phyloP scores from a whole-genome alignment of 2,113 vertebrate species.

The Corythaixoides concolor region DNA sequence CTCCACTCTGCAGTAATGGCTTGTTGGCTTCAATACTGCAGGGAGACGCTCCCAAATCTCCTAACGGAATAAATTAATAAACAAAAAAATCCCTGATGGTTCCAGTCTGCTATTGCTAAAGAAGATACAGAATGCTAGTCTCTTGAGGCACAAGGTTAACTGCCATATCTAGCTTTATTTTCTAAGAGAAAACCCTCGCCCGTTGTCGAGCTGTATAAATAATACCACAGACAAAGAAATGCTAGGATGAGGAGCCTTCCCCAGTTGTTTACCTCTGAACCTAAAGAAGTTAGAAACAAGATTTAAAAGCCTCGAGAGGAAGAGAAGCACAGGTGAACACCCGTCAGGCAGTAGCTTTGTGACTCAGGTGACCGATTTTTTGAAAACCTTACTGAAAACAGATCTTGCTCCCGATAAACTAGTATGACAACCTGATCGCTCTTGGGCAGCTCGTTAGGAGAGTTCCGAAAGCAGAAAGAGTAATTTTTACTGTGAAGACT shows the following conservation, averaged over 20 bases:
- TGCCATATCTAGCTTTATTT: background rate
- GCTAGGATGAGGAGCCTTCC: background rate
- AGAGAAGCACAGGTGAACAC: background rate
- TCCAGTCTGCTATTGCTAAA: background rate
- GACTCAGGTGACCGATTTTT: background rate
- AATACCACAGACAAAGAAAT: background rate
- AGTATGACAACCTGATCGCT: background rate
- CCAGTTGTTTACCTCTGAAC: background rate
- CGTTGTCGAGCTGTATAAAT: background rate
- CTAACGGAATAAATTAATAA: background rate
- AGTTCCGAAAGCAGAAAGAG: background rate
- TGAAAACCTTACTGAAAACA: background rate
- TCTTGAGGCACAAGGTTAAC: background rate
- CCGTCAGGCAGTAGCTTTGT: background rate
- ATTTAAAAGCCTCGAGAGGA: background rate
- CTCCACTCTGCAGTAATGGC: background rate
- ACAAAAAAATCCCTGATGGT: background rate
- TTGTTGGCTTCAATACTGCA: background rate
- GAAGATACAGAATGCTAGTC: background rate
- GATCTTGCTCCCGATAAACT: background rate
- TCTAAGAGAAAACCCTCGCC: background rate
- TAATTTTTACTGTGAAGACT: background rate
- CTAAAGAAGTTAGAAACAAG: background rate
- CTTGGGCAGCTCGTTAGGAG: background rate
- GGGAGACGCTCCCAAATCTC: background rate